phyloP scores from a whole-genome alignment of 2,888 invertebrate species.

The Ormyrus nitidulus region DNA sequence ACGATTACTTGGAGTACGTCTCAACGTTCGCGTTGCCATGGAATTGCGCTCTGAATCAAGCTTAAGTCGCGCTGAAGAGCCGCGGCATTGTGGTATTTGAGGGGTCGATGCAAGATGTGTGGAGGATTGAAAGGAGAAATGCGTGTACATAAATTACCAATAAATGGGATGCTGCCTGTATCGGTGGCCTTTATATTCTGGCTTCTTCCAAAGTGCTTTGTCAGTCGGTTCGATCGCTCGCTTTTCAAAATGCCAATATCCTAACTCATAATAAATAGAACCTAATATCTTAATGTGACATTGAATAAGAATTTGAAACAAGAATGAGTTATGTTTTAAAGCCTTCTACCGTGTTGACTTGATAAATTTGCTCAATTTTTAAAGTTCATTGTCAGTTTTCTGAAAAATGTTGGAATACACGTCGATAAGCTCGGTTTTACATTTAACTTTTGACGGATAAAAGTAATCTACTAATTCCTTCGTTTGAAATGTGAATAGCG shows the following conservation, averaged over 20 bases:
- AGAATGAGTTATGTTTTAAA: too few species aligned
- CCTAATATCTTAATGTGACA: not conserved
- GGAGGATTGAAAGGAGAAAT: conserved; percentile 14
- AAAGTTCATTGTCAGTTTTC: too few species aligned
- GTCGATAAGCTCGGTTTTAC: too few species aligned
- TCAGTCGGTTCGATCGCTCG: not conserved
- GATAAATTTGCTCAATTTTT: too few species aligned
- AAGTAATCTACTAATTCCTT: not conserved
- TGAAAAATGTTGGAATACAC: too few species aligned
- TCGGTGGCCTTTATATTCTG: conserved; percentile 3
- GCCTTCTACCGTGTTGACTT: too few species aligned
- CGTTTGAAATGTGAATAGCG: not conserved
- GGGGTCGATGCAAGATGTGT: conserved; percentile 11
- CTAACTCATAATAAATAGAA: not conserved
- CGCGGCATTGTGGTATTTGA: conserved; percentile 9
- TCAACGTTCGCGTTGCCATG: not conserved
- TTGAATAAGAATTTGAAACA: too few species aligned
- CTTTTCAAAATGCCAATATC: not conserved
- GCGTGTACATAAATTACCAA: conserved; percentile 27
- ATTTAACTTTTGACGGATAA: too few species aligned
- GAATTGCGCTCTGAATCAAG: conserved; percentile 15
- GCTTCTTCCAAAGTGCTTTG: conserved; percentile 9
- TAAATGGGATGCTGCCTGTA: not conserved
- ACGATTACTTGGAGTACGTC: not conserved
- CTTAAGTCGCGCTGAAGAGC: conserved; percentile 27